Evolutionary conservation across 2,797 vertebrate species (phyloP).

Genomic region (Adrianichthys oophorus): DNA sequence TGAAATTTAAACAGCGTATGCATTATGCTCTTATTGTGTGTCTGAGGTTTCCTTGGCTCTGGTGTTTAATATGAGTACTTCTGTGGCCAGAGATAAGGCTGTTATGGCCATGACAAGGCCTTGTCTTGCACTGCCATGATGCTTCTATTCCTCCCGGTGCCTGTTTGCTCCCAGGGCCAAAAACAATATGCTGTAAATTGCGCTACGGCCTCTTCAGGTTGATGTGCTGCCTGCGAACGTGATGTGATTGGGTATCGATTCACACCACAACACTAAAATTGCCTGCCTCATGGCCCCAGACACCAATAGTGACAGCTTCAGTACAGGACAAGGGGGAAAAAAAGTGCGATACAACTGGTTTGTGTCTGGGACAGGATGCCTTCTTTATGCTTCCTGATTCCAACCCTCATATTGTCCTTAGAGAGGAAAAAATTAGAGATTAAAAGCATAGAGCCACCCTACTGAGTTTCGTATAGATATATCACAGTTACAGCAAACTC

Average conservation of each 20-base stretch:
- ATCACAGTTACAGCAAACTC: slow-evolving; percentile 50
- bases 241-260: slow-evolving; percentile 87
- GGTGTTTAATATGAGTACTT: slow-evolving; percentile 57
- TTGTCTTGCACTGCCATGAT: slow-evolving; percentile 70
- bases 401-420: slow-evolving; percentile 38
- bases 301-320: slow-evolving; percentile 81
- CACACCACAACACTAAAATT: slow-evolving; percentile 80
- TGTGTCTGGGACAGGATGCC: slow-evolving; percentile 55
- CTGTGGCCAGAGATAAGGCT: slow-evolving; percentile 68
- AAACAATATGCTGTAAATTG: slow-evolving; percentile 84
- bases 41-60: slow-evolving; percentile 35
- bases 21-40: slow-evolving; percentile 40
- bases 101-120: slow-evolving; percentile 67
- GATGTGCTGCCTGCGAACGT: slow-evolving; percentile 73
- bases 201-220: slow-evolving; percentile 74
- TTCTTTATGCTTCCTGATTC: slow-evolving; percentile 60
- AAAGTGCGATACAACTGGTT: slow-evolving; percentile 45
- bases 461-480: slow-evolving; percentile 32
- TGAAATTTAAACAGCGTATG: slow-evolving; percentile 31
- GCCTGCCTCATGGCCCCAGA: slow-evolving; percentile 84
- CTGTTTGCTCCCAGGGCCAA: slow-evolving; percentile 79
- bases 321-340: slow-evolving; percentile 66
- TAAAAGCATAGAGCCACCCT: slow-evolving; percentile 41
- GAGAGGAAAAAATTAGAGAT: slow-evolving; percentile 56
- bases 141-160: slow-evolving; percentile 69